Conservation (phyloP, 2,888 invertebrate species). For the Halictus ligatus region DNA sequence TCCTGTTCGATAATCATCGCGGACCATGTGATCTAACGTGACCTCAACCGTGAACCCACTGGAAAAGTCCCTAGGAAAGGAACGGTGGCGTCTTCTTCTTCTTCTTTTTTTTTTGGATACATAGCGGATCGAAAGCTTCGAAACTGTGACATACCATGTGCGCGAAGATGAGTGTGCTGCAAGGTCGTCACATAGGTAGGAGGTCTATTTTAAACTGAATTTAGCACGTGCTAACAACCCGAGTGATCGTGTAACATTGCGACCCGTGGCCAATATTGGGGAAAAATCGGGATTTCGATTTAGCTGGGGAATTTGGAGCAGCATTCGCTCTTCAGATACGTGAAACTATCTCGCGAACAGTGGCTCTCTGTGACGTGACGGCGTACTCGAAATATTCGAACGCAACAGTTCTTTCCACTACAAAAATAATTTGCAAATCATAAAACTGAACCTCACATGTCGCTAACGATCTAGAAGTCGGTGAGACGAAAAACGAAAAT, state of each 20-base stretch:
- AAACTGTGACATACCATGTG: conserved; percentile 77
- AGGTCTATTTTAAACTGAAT: conserved; percentile 10
- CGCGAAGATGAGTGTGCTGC: conserved; percentile 83
- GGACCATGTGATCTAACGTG: conserved; percentile 14
- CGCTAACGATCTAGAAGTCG: background rate
- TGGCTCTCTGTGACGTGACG: background rate
- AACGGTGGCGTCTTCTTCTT: background rate
- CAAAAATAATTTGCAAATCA: background rate
- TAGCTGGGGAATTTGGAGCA: conserved; percentile 1
- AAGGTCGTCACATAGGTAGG: conserved; percentile 83
- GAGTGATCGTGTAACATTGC: background rate
- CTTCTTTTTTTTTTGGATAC: conserved; percentile 10
- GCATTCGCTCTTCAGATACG: background rate
- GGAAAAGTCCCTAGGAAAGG: background rate
- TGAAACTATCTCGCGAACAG: background rate
- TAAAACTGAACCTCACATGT: no score
- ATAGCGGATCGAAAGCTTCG: conserved; percentile 12
- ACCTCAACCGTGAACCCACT: background rate
- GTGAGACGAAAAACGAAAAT: background rate
- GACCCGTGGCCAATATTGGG: background rate
- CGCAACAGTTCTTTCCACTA: background rate
- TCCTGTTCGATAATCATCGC: conserved; percentile 1
- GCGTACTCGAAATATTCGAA: background rate
- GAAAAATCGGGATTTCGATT: background rate
- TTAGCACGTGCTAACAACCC: conserved; percentile 13